These are phyloP conservation scores for Ctena decussata DNA, from an alignment of 2,888 invertebrate genomes.

Conservation along the genomic window DNA sequence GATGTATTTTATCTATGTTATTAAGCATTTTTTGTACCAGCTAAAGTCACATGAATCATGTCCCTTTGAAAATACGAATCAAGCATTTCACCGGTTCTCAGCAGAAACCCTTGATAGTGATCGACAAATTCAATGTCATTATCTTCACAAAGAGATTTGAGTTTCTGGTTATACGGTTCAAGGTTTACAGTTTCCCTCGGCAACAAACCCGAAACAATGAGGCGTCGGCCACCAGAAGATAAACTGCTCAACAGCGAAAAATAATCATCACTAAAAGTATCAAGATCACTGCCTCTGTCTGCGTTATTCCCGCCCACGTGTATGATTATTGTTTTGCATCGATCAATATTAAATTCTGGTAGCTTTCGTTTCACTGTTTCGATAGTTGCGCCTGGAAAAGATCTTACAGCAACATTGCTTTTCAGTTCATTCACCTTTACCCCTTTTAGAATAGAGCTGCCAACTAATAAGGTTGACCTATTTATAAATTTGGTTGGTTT, in stretches of 20 bases:
- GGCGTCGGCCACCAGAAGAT: neutral
- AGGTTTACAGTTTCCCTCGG: neutral
- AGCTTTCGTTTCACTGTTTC: neutral
- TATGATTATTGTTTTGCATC: neutral
- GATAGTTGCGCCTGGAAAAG: neutral
- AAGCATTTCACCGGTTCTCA: neutral
- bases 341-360: neutral
- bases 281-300: neutral
- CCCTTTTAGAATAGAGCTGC: neutral
- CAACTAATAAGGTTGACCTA: neutral
- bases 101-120: neutral
- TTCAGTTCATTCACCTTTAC: neutral
- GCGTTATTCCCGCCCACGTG: neutral
- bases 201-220: neutral
- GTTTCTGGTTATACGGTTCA: neutral
- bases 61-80: neutral
- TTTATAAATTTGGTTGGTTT: neutral
- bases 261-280: neutral
- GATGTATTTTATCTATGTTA: neutral
- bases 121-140: neutral
- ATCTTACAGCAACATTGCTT: neutral
- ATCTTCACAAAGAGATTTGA: neutral
- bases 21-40: neutral
- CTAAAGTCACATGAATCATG: neutral
- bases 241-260: neutral